Conservation (phyloP, 2,888 invertebrate species). For the Anaspis maculata region DNA sequence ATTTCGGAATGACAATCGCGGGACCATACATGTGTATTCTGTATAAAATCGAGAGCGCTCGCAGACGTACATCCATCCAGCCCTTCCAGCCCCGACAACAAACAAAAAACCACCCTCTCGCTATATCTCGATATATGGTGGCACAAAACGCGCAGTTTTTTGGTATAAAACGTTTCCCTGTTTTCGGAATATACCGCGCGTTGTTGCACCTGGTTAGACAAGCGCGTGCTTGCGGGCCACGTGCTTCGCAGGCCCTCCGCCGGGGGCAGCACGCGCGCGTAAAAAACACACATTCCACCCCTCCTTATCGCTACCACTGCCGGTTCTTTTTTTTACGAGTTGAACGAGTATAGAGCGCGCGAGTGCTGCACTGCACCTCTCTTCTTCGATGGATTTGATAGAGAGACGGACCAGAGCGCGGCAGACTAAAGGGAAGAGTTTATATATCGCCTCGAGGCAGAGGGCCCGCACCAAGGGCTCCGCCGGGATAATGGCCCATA, state of each 20-base stretch:
- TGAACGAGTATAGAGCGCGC: no score
- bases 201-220: constrained; percentile 25
- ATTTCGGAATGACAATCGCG: constrained; percentile 13
- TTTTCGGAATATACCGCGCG: constrained; percentile 23
- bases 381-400: constrained; percentile 11
- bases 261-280: constrained; percentile 13
- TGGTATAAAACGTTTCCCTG: constrained; percentile 27
- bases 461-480: no score
- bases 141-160: no score
- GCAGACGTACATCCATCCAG: constrained; percentile 9
- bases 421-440: constrained; percentile 12
- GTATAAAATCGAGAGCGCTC: no score
- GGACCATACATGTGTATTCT: constrained; percentile 5
- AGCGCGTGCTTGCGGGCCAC: constrained; percentile 21
- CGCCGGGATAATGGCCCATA: constrained; percentile 9
- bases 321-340: constrained; percentile 3
- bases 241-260: constrained; percentile 11
- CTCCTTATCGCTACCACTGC: constrained; percentile 2
- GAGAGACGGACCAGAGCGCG: constrained; percentile 9
- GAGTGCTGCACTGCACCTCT: no score
- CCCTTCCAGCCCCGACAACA: constrained; percentile 4
- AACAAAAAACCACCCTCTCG: constrained; percentile 29
- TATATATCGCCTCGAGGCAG: no score
- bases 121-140: no score
- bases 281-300: constrained; percentile 8